These are phyloP conservation scores for Ariolimax columbianus DNA, from an alignment of 2,888 invertebrate genomes.

Conservation along the genomic window DNA sequence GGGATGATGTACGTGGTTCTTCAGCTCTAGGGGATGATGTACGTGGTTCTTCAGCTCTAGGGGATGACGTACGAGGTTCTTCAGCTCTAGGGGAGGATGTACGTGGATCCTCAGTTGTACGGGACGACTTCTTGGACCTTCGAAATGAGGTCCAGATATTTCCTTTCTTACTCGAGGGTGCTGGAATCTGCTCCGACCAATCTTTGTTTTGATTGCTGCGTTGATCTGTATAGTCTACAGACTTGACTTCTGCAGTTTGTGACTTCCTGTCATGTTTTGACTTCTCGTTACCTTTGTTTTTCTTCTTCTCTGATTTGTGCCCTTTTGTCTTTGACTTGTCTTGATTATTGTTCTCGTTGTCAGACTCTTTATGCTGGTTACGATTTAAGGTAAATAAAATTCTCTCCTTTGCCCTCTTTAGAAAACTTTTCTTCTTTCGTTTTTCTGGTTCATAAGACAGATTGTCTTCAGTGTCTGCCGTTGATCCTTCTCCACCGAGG, in stretches of 20 bases:
- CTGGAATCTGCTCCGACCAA: neutral
- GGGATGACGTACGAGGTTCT: no score
- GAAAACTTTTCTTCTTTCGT: constrained; percentile 67
- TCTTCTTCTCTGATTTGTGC: constrained; percentile 34
- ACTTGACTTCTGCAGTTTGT: constrained; percentile 5
- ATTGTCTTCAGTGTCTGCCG: constrained; percentile 53
- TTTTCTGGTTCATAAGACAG: constrained; percentile 34
- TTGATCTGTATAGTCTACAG: constrained; percentile 7
- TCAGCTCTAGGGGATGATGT: no score
- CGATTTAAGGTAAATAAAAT: constrained; percentile 58
- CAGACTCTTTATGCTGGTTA: constrained; percentile 49
- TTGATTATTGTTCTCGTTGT: constrained; percentile 37
- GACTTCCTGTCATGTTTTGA: neutral
- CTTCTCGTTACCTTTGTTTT: neutral
- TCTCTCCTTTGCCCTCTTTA: constrained; percentile 65
- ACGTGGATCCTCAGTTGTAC: neutral
- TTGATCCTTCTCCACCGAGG: constrained; percentile 26
- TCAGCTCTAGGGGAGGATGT: no score
- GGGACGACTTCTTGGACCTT: neutral
- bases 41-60: no score
- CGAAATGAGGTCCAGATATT: constrained; percentile 7
- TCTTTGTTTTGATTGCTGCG: neutral
- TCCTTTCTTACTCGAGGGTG: neutral
- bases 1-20: no score
- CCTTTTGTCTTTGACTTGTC: constrained; percentile 20